A percentile compares a stretch with the other conserved stretches of the same genome.
Conservation (phyloP, 1,140 invertebrate species). For the Bombus sylvicola region DNA sequence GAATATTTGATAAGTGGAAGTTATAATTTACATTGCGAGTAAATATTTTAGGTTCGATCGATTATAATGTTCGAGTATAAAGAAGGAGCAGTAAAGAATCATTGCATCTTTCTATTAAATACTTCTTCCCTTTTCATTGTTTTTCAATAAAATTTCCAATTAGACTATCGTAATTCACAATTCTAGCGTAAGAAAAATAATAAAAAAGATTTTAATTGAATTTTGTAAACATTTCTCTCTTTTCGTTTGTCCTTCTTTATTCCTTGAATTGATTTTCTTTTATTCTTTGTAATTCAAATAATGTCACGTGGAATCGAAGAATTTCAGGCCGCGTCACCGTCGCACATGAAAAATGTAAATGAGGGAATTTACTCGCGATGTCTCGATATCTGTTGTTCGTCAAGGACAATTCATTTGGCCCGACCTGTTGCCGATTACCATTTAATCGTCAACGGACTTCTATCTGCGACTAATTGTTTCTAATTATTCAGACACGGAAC, state of each 20-base stretch:
- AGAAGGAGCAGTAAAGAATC: not conserved
- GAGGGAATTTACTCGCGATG: not conserved
- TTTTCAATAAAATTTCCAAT: not conserved
- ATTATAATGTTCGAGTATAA: not conserved
- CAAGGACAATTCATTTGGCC: not conserved
- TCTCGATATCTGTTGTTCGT: not conserved
- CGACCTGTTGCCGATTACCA: slow-evolving; percentile 19
- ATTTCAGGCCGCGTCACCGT: not conserved
- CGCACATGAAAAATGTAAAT: not conserved
- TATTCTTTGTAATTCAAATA: not conserved
- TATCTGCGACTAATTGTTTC: not conserved
- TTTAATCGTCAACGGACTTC: not conserved
- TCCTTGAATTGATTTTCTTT: not conserved
- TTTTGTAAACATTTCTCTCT: not conserved
- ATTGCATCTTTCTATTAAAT: not conserved
- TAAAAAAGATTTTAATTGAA: not conserved
- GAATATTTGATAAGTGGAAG: not conserved
- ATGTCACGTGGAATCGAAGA: not conserved
- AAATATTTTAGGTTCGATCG: not conserved
- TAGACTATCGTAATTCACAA: not conserved
- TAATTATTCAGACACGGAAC: not conserved
- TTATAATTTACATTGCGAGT: not conserved
- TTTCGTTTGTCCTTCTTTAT: no score
- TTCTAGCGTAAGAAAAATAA: not conserved
- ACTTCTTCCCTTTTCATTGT: not conserved